Evolutionary conservation across 1,140 invertebrate genomes (phyloP).

Genomic region (Trichomalopsis sarcophagae): DNA sequence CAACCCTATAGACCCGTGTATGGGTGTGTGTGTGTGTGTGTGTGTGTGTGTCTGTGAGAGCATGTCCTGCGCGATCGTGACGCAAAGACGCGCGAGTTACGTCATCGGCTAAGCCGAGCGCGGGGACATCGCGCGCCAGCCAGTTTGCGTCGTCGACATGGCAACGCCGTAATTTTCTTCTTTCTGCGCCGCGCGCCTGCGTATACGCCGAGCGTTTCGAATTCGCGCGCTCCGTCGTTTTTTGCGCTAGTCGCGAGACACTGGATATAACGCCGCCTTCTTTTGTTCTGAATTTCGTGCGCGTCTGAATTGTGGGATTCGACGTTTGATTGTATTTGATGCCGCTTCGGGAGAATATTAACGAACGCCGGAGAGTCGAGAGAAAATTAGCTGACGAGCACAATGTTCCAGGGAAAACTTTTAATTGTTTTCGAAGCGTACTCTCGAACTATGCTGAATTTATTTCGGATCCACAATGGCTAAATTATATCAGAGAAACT

Average conservation of each 20-base stretch:
- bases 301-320: no score
- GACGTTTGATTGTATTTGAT: no score
- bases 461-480: no score
- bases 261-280: no score
- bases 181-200: constrained; percentile 25
- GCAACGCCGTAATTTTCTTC: constrained; percentile 56
- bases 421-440: no score
- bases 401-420: no score
- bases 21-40: neutral
- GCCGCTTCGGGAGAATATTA: no score
- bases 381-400: no score
- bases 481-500: neutral
- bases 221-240: neutral
- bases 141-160: constrained; percentile 55
- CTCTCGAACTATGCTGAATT: no score
- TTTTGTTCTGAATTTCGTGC: neutral
- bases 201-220: constrained; percentile 8
- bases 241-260: neutral
- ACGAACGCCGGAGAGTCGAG: no score
- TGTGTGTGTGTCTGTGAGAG: neutral
- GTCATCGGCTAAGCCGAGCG: constrained; percentile 57
- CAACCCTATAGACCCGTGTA: neutral
- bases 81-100: constrained; percentile 63
- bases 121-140: constrained; percentile 44
- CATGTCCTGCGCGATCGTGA: constrained; percentile 51